Base-by-base conservation (phyloP, 1,140 invertebrate species). In the Papilio dardanus region DNA sequence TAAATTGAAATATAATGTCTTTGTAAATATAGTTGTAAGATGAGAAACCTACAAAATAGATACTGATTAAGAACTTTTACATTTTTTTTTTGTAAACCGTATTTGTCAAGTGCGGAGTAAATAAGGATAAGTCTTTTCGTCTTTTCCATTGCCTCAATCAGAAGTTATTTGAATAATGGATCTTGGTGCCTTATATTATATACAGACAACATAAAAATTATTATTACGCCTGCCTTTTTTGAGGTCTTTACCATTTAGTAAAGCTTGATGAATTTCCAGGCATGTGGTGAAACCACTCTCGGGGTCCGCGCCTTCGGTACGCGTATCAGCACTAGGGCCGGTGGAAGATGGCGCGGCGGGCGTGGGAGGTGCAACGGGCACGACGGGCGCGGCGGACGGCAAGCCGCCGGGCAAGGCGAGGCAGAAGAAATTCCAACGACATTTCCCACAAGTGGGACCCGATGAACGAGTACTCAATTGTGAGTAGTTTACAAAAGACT, bases 381-480 rank as follows among this genome's bases (percentile, higher is more conserved):
- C 42, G n/a, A 46, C 42, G 4, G 95, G 95, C 83, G 96, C 96
- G 86, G 94, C 95, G 16, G 50, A 95, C 69, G 88, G 93, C 76
- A 95, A 95, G 71, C 94, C 94, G 76, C 94, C 95, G 8, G 95
- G 95, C 83, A 96, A 96, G 86, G 95, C 95, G 16, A 91, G 96
- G 28, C 96, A 96, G 87, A 96, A 96, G 89, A 96, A 96, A 88
- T 96, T 96, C 88, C 95, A 95, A 86, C 91, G 96, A 19, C 96
- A 96, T 88, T 97, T 96, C 90, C 95, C 95, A 69, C 95, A 96
- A 85, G 96, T 97, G 67, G 94, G 96, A 65, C 94, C 95, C 7
- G 96, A 97, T 80, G 97, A 97, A 86, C 95, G 95, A 81, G 96
- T 97, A 58, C 94, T 97, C 75, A 97, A 97, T 91, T 97, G 96